Evolutionary conservation across 1,140 invertebrate species (phyloP).

Genomic region (Chrysopa pallens): DNA sequence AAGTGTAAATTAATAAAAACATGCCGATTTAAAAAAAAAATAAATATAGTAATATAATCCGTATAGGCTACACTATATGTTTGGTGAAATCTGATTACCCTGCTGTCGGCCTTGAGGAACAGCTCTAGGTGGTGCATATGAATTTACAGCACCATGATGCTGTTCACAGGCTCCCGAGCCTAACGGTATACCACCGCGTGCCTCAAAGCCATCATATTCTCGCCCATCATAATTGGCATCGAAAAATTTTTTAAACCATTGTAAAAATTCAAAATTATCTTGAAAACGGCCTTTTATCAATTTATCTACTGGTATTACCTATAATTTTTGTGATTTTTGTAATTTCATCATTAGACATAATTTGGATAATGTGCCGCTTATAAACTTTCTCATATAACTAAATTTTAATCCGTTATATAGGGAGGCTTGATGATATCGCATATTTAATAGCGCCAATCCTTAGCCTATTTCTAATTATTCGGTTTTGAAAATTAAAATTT

Average conservation of each 20-base stretch:
- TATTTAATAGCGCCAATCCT: no score
- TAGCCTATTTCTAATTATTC: no score
- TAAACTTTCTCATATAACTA: not conserved
- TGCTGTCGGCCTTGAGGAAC: conserved; percentile 5
- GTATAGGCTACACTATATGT: no score
- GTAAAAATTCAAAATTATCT: conserved; percentile 99
- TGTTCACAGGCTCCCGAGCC: conserved; percentile 29
- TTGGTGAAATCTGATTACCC: conserved; percentile 11
- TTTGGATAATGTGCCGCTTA: no score
- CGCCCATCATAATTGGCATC: conserved; percentile 97
- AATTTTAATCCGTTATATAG: no score
- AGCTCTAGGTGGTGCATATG: conserved; percentile 5
- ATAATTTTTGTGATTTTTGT: conserved; percentile 16
- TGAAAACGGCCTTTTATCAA: conserved; percentile 95
- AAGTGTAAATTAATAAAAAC: no score
- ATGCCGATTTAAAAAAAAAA: no score
- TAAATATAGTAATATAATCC: no score
- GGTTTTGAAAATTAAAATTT: no score
- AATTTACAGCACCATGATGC: conserved; percentile 7
- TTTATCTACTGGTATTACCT: conserved; percentile 96
- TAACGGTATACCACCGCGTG: conserved; percentile 55
- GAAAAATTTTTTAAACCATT: conserved; percentile 99
- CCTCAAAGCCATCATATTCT: conserved; percentile 81
- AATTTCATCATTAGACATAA: no score
- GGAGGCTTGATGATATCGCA: no score